phyloP scores from a whole-genome alignment of 2,888 invertebrate genomes.

The Fragum fragum region DNA sequence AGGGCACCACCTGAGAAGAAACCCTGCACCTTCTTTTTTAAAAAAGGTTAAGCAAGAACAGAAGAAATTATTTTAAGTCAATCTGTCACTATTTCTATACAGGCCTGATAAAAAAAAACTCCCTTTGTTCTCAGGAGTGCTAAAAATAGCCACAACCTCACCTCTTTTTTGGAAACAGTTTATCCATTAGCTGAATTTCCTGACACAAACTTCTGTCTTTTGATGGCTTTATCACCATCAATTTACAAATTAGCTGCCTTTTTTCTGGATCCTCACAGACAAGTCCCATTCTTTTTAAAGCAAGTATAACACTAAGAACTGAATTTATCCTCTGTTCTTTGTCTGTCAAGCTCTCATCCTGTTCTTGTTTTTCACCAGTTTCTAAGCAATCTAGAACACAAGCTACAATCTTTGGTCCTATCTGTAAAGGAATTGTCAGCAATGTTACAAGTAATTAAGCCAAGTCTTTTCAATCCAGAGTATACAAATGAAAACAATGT shows the following conservation, averaged over 20 bases:
- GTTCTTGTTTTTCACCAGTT: not conserved
- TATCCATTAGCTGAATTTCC: constrained; percentile 32
- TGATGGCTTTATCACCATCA: not conserved
- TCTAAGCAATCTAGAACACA: not conserved
- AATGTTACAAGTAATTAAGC: too few species aligned
- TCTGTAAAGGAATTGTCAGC: not conserved
- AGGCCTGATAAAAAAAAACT: too few species aligned
- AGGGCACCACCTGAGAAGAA: too few species aligned
- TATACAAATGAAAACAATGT: too few species aligned
- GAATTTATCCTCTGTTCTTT: constrained; percentile 4
- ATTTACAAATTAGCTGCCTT: constrained; percentile 8
- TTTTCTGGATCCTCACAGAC: not conserved
- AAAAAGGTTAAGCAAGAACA: too few species aligned
- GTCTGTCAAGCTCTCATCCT: not conserved
- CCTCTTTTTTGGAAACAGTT: constrained; percentile 34
- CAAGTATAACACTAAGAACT: not conserved
- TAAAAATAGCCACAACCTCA: not conserved
- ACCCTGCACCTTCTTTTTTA: too few species aligned
- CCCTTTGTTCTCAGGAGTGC: too few species aligned
- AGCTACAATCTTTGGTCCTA: not conserved
- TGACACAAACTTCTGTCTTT: constrained; percentile 13
- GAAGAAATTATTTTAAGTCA: too few species aligned
- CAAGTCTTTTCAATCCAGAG: too few species aligned
- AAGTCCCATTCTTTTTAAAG: constrained; percentile 1
- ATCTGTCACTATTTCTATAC: too few species aligned